phyloP scores from a whole-genome alignment of 2,888 invertebrate species.

The Embidobia sp. region DNA sequence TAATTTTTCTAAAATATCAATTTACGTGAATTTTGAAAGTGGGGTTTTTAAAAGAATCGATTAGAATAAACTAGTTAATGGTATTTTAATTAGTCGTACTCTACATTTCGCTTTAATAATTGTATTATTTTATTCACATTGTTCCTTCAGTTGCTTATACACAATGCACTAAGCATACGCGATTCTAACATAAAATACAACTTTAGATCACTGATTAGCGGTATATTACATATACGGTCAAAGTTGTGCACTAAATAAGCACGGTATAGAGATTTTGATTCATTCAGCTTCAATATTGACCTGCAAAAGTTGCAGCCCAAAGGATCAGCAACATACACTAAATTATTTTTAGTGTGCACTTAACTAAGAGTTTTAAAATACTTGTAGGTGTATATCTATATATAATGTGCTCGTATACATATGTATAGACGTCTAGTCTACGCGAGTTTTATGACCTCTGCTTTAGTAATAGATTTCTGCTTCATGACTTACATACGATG shows the following conservation, averaged over 20 bases:
- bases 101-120: too few species aligned
- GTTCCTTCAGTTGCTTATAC: too few species aligned
- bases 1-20: too few species aligned
- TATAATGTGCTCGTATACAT: conserved; percentile 3
- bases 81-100: too few species aligned
- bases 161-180: too few species aligned
- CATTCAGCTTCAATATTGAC: conserved; percentile 51
- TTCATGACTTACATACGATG: conserved; percentile 37
- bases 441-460: conserved; percentile 50
- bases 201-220: too few species aligned
- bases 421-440: conserved; percentile 29
- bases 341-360: conserved; percentile 37
- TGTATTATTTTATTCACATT: too few species aligned
- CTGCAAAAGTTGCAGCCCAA: conserved; percentile 48
- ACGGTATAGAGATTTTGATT: conserved; percentile 19
- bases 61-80: too few species aligned
- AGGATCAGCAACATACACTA: conserved; percentile 43
- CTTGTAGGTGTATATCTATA: conserved; percentile 4
- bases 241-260: background rate
- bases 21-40: too few species aligned
- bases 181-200: too few species aligned
- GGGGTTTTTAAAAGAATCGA: too few species aligned
- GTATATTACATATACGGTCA: too few species aligned
- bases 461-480: conserved; percentile 44
- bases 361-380: conserved; percentile 43